Percentiles rank a stretch among this genome's conserved stretches.
These are phyloP conservation scores for Alexandromys oeconomus DNA, from an alignment of 2,797 vertebrate species.

Conservation along the genomic window DNA sequence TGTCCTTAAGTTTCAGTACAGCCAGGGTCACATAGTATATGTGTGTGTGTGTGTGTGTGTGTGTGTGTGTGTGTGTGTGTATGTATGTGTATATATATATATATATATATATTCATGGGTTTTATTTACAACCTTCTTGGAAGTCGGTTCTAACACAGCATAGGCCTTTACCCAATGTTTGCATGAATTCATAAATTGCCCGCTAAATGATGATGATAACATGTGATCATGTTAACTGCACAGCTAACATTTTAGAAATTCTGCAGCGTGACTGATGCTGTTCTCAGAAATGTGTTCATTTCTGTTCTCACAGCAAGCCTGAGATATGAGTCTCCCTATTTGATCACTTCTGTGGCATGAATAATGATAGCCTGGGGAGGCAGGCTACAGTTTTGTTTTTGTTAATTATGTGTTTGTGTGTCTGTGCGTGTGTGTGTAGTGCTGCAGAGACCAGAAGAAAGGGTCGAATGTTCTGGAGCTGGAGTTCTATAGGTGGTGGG, in stretches of 20 bases:
- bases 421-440: neutral
- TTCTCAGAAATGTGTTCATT: neutral
- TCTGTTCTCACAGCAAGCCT: neutral
- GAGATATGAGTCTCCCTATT: neutral
- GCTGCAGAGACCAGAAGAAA: neutral
- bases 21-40: neutral
- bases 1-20: neutral
- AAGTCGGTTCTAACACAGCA: neutral
- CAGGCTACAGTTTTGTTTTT: neutral
- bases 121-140: neutral
- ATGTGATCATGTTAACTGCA: neutral
- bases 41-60: too few species aligned
- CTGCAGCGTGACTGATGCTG: neutral
- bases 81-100: too few species aligned
- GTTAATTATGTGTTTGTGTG: neutral
- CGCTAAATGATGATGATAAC: neutral
- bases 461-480: neutral
- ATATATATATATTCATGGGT: neutral
- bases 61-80: too few species aligned
- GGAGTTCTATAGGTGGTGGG: neutral
- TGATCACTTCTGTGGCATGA: neutral
- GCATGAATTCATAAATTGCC: neutral
- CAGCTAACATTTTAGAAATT: neutral
- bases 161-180: neutral
- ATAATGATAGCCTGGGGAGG: neutral